Conservation (phyloP, 2,113 vertebrate species). For the Chroicocephalus ridibundus region DNA sequence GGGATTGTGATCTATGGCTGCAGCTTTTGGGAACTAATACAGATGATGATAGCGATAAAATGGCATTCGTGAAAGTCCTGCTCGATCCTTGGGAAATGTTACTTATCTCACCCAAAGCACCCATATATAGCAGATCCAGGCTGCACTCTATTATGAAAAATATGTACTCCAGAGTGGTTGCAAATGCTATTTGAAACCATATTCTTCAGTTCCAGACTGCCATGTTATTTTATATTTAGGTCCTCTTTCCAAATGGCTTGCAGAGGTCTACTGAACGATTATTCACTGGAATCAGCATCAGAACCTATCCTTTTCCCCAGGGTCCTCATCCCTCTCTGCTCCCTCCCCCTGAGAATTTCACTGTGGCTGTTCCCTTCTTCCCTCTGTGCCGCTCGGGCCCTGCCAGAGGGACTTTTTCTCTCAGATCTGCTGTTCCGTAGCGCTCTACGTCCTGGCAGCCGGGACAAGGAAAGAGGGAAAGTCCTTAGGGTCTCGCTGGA, state of each 20-base stretch:
- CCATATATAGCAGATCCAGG: background rate
- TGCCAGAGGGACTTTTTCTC: background rate
- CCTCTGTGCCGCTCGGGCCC: background rate
- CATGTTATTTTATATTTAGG: background rate
- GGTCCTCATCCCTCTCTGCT: conserved; percentile 10
- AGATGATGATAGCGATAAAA: background rate
- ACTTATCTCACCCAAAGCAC: background rate
- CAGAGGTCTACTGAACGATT: background rate
- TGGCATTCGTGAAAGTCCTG: background rate
- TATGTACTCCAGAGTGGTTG: background rate
- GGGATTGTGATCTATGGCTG: background rate
- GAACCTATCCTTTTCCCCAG: background rate
- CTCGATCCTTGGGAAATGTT: background rate
- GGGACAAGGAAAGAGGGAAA: background rate
- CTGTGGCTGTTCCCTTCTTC: background rate
- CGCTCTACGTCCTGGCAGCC: background rate
- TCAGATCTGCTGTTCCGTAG: background rate
- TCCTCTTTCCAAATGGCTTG: background rate
- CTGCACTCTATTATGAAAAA: background rate
- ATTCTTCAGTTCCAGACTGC: background rate
- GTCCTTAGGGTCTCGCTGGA: background rate
- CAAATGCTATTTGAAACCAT: conserved; percentile 9
- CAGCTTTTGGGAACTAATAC: background rate
- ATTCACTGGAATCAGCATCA: conserved; percentile 4
- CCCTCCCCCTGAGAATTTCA: background rate